These are phyloP conservation scores for Mionectes olivaceus DNA, from an alignment of 2,797 vertebrate species.

Conservation along the genomic window DNA sequence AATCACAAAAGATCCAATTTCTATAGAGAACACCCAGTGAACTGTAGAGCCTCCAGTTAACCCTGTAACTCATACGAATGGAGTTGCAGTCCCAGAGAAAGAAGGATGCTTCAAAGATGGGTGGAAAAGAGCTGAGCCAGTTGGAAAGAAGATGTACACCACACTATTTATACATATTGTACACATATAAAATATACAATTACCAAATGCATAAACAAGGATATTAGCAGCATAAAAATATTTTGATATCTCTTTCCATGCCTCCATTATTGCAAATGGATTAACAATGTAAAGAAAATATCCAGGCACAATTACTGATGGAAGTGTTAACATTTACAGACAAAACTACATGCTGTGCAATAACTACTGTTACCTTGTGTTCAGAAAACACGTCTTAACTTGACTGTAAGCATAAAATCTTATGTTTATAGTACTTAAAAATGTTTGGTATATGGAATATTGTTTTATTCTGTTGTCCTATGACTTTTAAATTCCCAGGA, in stretches of 20 bases:
- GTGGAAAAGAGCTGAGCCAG: not conserved
- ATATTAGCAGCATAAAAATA: not conserved
- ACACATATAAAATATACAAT: not conserved
- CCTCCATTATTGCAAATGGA: not conserved
- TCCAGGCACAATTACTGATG: not conserved
- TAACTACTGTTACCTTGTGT: not conserved
- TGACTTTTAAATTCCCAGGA: not conserved
- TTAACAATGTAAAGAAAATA: not conserved
- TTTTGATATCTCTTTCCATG: not conserved
- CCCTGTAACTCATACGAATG: not conserved
- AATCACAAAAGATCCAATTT: not conserved
- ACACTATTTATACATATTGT: not conserved
- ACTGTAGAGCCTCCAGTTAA: not conserved
- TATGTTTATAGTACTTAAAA: not conserved
- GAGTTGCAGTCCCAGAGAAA: not conserved
- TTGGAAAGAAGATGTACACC: not conserved
- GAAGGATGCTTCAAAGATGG: not conserved
- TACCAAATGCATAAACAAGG: not conserved
- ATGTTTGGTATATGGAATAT: not conserved
- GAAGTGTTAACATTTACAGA: not conserved
- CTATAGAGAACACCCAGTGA: not conserved
- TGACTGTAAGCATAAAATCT: not conserved
- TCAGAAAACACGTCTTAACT: not conserved
- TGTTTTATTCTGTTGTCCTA: not conserved
- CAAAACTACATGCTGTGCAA: not conserved